Percentiles rank a stretch among this genome's conserved stretches.
These are phyloP conservation scores for Stigmatopora argus DNA, from an alignment of 2,113 vertebrate species.

Conservation along the genomic window DNA sequence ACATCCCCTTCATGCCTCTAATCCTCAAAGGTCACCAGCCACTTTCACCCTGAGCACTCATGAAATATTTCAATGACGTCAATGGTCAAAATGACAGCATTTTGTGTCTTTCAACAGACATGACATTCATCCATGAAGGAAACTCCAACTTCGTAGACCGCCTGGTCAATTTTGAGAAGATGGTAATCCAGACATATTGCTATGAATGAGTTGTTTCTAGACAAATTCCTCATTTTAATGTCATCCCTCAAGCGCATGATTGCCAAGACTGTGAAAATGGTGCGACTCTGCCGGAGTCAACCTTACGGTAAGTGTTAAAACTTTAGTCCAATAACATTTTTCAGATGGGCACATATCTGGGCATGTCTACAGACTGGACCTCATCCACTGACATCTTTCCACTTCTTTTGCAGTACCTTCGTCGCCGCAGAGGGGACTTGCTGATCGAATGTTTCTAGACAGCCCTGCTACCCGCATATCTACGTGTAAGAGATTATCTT, in stretches of 20 bases:
- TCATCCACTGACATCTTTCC: background rate
- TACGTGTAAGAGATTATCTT: constrained; percentile 72
- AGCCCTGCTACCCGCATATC: constrained; percentile 73
- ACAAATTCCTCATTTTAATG: background rate
- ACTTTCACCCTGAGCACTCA: background rate
- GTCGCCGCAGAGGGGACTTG: constrained; percentile 81
- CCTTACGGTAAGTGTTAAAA: constrained; percentile 66
- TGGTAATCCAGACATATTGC: constrained; percentile 71
- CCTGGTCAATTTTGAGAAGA: constrained; percentile 95
- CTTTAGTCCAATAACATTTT: background rate
- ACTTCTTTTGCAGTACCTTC: constrained; percentile 72
- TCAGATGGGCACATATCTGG: background rate
- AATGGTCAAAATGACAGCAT: constrained; percentile 1
- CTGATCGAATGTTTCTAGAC: constrained; percentile 83
- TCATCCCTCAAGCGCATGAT: constrained; percentile 80
- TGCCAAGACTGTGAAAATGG: constrained; percentile 80
- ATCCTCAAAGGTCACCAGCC: constrained; percentile 76
- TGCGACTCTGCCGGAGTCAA: constrained; percentile 80
- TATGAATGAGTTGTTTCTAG: background rate
- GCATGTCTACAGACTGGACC: background rate
- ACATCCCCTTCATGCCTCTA: constrained; percentile 92
- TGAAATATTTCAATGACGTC: background rate
- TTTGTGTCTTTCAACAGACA: constrained; percentile 66
- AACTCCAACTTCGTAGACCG: constrained; percentile 82
- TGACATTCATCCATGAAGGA: constrained; percentile 95